These are phyloP conservation scores for Montipora efflorescens DNA, from an alignment of 64 coral and sea anemone species.

Conservation along the genomic window DNA sequence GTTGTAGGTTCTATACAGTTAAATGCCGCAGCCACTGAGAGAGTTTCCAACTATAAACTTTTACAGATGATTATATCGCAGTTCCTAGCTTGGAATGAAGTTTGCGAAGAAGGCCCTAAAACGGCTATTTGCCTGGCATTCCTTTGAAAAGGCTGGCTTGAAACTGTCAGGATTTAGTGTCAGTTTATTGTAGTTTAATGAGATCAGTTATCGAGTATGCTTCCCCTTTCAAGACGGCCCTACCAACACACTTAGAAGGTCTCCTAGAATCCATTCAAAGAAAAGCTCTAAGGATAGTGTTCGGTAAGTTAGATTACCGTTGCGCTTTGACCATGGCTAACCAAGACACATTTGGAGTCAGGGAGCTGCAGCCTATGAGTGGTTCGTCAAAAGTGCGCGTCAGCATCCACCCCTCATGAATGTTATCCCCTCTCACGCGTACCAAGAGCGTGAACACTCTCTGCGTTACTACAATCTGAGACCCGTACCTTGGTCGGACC, in stretches of 20 bases:
- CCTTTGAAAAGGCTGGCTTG: background rate
- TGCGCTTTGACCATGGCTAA: background rate
- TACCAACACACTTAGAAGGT: background rate
- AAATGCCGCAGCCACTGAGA: background rate
- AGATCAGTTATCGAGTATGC: background rate
- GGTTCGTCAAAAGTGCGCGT: background rate
- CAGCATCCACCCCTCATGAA: background rate
- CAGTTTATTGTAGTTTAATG: background rate
- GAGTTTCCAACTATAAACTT: background rate
- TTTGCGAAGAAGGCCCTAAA: background rate
- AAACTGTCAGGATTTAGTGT: background rate
- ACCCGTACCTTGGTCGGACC: background rate
- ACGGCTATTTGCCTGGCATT: background rate
- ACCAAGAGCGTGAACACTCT: background rate
- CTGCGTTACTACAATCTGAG: background rate
- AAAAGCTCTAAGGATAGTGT: background rate
- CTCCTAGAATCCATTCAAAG: background rate
- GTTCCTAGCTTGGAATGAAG: background rate
- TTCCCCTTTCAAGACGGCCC: background rate
- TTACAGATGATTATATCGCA: background rate
- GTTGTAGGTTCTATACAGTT: background rate
- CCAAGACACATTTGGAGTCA: background rate
- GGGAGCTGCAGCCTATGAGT: background rate
- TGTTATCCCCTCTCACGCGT: background rate
- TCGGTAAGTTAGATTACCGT: background rate